Evolutionary conservation across 2,888 invertebrate genomes (phyloP).

Genomic region (Oscheius onirici): DNA sequence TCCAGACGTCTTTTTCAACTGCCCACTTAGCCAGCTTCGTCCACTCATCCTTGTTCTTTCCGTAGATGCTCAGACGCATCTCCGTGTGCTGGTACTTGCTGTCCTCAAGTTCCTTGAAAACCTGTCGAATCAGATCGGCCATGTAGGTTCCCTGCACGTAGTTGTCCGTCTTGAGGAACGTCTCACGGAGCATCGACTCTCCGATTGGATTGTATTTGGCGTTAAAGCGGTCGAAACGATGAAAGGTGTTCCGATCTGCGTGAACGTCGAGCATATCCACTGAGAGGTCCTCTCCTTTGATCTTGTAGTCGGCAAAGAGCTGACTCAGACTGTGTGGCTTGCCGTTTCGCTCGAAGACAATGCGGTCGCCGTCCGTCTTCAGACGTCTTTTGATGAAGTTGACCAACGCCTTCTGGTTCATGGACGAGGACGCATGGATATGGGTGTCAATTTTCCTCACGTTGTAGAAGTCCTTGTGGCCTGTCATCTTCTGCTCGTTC

Average conservation of each 20-base stretch:
- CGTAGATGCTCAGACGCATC: conserved; percentile 93
- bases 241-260: conserved; percentile 94
- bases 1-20: conserved; percentile 86
- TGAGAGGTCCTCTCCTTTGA: conserved; percentile 92
- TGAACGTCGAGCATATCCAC: conserved; percentile 99
- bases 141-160: conserved; percentile 94
- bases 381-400: conserved; percentile 97
- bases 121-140: conserved; percentile 96
- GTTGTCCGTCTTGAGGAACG: conserved; percentile 99
- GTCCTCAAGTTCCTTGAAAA: conserved; percentile 92
- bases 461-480: conserved; percentile 98
- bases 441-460: conserved; percentile 96
- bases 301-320: conserved; percentile 92
- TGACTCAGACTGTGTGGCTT: conserved; percentile 88
- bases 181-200: conserved; percentile 89
- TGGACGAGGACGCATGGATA: conserved; percentile 97
- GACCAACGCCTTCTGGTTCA: conserved; percentile 98
- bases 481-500: conserved; percentile 95
- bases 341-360: conserved; percentile 78
- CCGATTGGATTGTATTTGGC: conserved; percentile 99
- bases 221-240: conserved; percentile 98
- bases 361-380: conserved; percentile 88
- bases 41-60: conserved; percentile 88
- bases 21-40: conserved; percentile 97
- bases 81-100: conserved; percentile 99